These are phyloP conservation scores for Muscidifurax raptorellus DNA, from an alignment of 1,140 invertebrate genomes.

Conservation along the genomic window DNA sequence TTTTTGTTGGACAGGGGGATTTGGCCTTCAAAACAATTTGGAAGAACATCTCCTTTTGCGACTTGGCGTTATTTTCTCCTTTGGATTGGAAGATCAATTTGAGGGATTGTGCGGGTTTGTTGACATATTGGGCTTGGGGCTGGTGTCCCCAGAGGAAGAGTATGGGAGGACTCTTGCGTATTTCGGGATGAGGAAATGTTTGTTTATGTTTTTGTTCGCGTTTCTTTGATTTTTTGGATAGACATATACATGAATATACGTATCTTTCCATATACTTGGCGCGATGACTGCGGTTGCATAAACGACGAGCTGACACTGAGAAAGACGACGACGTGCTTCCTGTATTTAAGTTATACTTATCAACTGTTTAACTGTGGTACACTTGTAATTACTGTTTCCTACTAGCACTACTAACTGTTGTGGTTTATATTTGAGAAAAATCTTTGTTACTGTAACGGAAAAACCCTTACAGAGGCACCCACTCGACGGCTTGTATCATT, in stretches of 20 bases:
- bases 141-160: slow-evolving; percentile 2
- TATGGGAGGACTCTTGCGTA: not conserved
- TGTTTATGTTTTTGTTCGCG: not conserved
- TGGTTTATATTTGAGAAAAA: slow-evolving; percentile 74
- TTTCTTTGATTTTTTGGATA: not conserved
- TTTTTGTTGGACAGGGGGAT: slow-evolving; percentile 19
- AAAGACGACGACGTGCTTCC: slow-evolving; percentile 73
- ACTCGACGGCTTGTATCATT: slow-evolving; percentile 63
- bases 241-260: slow-evolving; percentile 3
- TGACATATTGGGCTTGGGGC: not conserved
- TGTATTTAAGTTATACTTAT: slow-evolving; percentile 71
- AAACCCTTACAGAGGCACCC: slow-evolving; percentile 75
- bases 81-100: slow-evolving; percentile 42
- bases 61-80: not conserved
- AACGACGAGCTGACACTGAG: slow-evolving; percentile 72
- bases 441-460: slow-evolving; percentile 74
- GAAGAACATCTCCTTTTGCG: slow-evolving; percentile 19
- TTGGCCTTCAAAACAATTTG: slow-evolving; percentile 25
- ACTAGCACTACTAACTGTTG: slow-evolving; percentile 74
- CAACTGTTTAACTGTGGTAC: slow-evolving; percentile 75
- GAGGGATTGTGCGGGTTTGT: not conserved
- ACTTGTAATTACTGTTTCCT: slow-evolving; percentile 73
- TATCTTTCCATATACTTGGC: slow-evolving; percentile 40
- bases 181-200: slow-evolving; percentile 13
- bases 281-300: slow-evolving; percentile 62